Evolutionary conservation across 2,888 invertebrate species (phyloP), one percentile per base, ranked within the genome.

Genomic region (Adelognathus sp.): DNA sequence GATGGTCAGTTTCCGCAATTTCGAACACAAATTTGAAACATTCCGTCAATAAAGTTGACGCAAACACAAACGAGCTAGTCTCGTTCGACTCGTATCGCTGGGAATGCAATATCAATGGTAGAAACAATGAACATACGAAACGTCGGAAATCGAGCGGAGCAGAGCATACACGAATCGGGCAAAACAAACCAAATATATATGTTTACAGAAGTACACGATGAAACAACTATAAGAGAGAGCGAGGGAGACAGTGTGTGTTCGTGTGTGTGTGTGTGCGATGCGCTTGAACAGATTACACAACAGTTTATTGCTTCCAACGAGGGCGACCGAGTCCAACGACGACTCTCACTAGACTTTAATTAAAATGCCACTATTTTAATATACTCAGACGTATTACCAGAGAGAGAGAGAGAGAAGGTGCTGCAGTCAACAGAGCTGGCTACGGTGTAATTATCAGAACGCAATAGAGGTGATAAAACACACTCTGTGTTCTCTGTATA

Each of bases 291-390:
- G 79, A 79, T 79, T 79, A 74, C 79, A 79, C 79, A 79, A 79
- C 79, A 72, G 79, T 79, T 79, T 79, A 79, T 79, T 79, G 75
- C 79, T 54, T 67, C 60, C 75, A 71, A 79, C 71, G 79, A 46
- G 75, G 66, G 70, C 36, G 64, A 61, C 67, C 50, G 44, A 46
- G 72, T 63, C n/a, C 71, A 63, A 24, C 56, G 79, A 69, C 77
- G 75, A 75, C 66, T 75, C 74, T 64, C 44, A 11, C 52, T 50
- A 61, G 73, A 71, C 69, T 82, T 82, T 84, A 86, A 86, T 85
- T 87, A 86, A 84, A 84, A 82, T 80, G 77, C 75, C 82, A 78
- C 76, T 76, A 81, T 84, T 82, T 86, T 82, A 82, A 82, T 83
- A 83, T 82, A 76, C 74, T 58, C 79, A 75, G 79, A 79, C 70